Conservation (phyloP, 2,797 vertebrate species). For the Poeciliopsis infans region DNA sequence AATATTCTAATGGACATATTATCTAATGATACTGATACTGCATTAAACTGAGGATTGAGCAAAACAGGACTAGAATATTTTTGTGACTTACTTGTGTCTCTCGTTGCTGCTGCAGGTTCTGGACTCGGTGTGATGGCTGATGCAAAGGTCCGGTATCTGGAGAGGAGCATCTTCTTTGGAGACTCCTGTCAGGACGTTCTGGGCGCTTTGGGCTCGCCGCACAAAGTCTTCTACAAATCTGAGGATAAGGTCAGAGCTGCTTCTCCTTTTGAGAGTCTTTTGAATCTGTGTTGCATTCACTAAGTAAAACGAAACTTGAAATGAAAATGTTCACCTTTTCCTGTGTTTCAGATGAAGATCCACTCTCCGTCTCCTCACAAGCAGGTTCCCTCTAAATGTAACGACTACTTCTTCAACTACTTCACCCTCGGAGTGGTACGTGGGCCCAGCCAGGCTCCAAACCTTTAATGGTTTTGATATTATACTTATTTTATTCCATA, state of each 20-base stretch:
- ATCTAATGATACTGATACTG: too few relatives aligned
- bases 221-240: conserved; percentile 99
- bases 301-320: neutral
- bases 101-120: conserved; percentile 79
- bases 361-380: conserved; percentile 99
- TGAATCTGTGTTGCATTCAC: neutral
- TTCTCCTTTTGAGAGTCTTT: neutral
- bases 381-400: conserved; percentile 98
- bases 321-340: conserved; percentile 5
- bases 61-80: neutral
- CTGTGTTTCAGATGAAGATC: conserved; percentile 92
- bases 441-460: conserved; percentile 33
- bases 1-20: too few relatives aligned
- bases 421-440: conserved; percentile 98
- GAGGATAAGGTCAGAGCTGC: conserved; percentile 91
- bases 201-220: conserved; percentile 93
- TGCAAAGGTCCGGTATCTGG: conserved; percentile 90
- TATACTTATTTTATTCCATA: neutral
- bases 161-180: conserved; percentile 93
- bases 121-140: conserved; percentile 90
- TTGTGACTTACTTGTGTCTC: neutral
- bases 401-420: conserved; percentile 99
- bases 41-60: neutral
- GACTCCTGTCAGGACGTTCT: conserved; percentile 98
- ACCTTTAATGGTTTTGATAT: neutral